phyloP scores from a whole-genome alignment of 2,113 vertebrate species.

The Petroica traversi region DNA sequence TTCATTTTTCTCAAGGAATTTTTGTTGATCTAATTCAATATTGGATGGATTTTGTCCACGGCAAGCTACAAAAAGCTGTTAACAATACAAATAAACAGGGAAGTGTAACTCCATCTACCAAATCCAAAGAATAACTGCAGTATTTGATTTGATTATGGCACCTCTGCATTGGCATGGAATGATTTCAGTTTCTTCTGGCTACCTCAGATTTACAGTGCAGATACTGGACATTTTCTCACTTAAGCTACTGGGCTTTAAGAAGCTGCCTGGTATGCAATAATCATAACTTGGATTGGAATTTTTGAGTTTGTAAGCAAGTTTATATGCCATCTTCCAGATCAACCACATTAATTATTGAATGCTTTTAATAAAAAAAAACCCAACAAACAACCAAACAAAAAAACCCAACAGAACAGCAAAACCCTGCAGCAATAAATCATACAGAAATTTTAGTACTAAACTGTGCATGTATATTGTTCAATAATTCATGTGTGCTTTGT shows the following conservation, averaged over 20 bases:
- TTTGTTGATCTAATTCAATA: background rate
- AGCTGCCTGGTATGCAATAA: background rate
- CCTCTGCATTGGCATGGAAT: background rate
- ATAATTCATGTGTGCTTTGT: background rate
- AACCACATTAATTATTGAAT: background rate
- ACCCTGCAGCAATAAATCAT: background rate
- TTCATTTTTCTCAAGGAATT: background rate
- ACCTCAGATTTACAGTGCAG: background rate
- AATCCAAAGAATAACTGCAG: background rate
- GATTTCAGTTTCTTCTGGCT: background rate
- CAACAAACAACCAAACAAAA: too few species aligned
- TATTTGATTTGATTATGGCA: background rate
- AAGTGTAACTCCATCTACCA: background rate
- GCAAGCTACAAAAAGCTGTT: background rate
- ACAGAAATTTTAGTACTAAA: background rate
- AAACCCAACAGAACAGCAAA: background rate
- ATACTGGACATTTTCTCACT: background rate
- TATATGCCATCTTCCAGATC: background rate
- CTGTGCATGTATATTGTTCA: background rate
- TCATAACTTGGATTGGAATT: background rate
- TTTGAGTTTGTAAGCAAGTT: background rate
- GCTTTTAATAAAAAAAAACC: background rate
- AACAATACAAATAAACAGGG: background rate
- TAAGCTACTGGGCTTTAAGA: background rate
- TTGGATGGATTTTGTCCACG: background rate